A percentile compares a stretch with the other conserved stretches of the same genome.
Evolutionary conservation across 2,797 vertebrate species (phyloP).

Genomic region (Erethizon dorsatum): DNA sequence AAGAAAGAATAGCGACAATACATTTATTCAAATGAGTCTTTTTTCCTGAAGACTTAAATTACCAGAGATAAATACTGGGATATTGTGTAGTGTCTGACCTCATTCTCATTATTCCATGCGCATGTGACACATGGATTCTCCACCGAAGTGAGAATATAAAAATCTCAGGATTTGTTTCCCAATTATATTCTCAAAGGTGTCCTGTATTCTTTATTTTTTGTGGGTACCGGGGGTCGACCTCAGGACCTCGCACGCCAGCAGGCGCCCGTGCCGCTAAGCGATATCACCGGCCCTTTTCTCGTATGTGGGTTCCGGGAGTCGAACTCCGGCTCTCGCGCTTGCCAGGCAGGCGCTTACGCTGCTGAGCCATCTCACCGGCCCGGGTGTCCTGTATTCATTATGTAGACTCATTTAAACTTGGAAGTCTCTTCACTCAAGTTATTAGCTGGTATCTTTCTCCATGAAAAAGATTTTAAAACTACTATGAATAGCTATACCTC

Average conservation of each 20-base stretch:
- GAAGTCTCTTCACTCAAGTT: constrained; percentile 51
- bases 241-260: no score
- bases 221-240: no score
- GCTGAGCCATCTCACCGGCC: no score
- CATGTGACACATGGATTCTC: constrained; percentile 61
- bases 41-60: constrained; percentile 53
- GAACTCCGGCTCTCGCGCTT: no score
- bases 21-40: constrained; percentile 69
- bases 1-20: constrained; percentile 66
- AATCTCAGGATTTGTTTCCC: neutral
- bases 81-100: constrained; percentile 61
- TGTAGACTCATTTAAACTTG: constrained; percentile 71
- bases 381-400: constrained; percentile 55
- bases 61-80: constrained; percentile 70
- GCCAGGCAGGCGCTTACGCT: no score
- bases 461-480: constrained; percentile 51
- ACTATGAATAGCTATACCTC: constrained; percentile 4
- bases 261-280: no score
- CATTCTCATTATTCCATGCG: constrained; percentile 62
- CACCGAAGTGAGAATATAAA: constrained; percentile 51
- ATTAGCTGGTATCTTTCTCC: constrained; percentile 51
- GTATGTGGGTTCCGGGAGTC: no score
- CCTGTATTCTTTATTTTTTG: constrained; percentile 44
- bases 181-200: constrained; percentile 19
- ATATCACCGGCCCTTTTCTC: no score